Evolutionary conservation across 2,113 vertebrate species (phyloP).

Genomic region (Tonatia bakeri): DNA sequence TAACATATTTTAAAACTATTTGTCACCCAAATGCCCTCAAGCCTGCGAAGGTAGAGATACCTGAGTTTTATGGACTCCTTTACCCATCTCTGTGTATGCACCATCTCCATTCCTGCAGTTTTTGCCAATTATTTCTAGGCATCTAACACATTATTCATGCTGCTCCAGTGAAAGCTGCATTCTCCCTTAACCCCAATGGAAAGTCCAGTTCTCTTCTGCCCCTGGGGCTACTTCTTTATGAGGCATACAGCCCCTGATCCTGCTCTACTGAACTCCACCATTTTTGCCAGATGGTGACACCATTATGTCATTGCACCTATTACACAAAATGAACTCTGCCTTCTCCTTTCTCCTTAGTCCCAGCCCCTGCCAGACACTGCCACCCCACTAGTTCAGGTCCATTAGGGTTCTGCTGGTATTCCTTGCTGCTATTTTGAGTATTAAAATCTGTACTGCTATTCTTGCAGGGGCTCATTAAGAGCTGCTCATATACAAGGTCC

Average conservation of each 20-base stretch:
- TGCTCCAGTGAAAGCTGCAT: background rate
- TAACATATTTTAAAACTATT: background rate
- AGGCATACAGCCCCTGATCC: background rate
- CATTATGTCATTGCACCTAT: accelerated
- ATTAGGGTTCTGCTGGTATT: background rate
- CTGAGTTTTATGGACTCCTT: background rate
- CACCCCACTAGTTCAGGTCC: background rate
- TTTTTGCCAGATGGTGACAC: background rate
- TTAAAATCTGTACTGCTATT: background rate
- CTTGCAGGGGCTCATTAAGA: background rate
- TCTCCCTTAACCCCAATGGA: background rate
- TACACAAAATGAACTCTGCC: background rate
- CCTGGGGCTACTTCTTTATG: background rate
- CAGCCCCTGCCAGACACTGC: background rate
- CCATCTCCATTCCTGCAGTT: background rate
- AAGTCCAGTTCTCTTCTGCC: background rate
- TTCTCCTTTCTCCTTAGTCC: background rate
- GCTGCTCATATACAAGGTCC: no score
- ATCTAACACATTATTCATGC: background rate
- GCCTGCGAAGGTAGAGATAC: background rate
- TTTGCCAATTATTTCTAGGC: background rate
- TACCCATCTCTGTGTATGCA: background rate
- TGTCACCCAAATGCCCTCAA: background rate
- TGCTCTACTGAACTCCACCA: background rate
- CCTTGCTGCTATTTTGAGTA: background rate